A percentile compares a stretch with the other conserved stretches of the same genome.
These are phyloP conservation scores for Temnothorax curvispinosus DNA, from an alignment of 1,140 invertebrate species.

Conservation along the genomic window DNA sequence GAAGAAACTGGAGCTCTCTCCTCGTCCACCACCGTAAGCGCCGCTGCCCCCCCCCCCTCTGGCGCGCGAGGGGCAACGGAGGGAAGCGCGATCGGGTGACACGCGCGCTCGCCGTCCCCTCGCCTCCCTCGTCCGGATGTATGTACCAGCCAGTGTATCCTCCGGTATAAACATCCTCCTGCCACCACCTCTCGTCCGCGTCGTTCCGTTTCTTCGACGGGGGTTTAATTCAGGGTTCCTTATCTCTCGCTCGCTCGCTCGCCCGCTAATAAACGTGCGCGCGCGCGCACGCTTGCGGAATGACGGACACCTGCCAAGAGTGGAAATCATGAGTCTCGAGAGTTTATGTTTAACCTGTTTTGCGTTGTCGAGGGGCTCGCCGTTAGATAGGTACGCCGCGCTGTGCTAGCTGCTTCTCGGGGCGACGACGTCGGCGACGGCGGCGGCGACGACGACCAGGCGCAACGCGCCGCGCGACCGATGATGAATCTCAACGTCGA, in stretches of 20 bases:
- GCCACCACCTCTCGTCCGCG: not conserved
- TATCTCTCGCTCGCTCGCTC: not conserved
- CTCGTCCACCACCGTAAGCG: no score
- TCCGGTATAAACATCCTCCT: constrained; percentile 19
- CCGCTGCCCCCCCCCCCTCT: no score
- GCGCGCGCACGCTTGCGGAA: not conserved
- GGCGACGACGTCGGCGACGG: not conserved
- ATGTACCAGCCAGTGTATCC: not conserved
- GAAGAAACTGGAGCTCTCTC: not conserved
- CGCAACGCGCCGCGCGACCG: constrained; percentile 62
- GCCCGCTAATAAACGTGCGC: not conserved
- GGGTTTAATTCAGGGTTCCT: not conserved
- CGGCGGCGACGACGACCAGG: constrained; percentile 1
- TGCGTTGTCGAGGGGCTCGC: constrained; percentile 54
- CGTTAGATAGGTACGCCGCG: constrained; percentile 67
- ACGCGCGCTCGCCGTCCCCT: not conserved
- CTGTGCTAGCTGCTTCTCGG: constrained; percentile 48
- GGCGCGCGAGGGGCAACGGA: not conserved
- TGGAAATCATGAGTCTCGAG: constrained; percentile 50
- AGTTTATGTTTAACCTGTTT: constrained; percentile 65
- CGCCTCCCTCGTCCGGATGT: not conserved
- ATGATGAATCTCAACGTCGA: constrained; percentile 65
- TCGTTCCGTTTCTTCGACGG: not conserved
- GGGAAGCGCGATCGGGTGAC: not conserved
- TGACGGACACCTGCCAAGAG: constrained; percentile 60